Evolutionary conservation across 2,888 invertebrate species (phyloP), one percentile per base, ranked within the genome.

Genomic region (Microplitis manilae): DNA sequence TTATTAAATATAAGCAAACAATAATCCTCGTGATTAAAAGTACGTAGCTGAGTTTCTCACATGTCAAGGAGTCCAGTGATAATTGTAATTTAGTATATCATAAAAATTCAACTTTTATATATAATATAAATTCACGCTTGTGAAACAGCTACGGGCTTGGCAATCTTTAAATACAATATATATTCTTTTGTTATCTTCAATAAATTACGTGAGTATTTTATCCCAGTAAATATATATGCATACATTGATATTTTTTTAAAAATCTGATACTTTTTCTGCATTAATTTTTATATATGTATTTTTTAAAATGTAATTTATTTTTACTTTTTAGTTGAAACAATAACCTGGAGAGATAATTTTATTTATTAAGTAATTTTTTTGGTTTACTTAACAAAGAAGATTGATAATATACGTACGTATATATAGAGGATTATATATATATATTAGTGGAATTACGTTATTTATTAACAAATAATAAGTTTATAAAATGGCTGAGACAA

Each of bases 401-500:
- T 8, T 50, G 13, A 2, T 13, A 50, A 13, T 13, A 50, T 4
- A 30, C 30, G 2, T 30, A 30, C n/a, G 62, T 6, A 5, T 17
- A 62, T 64, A 7, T 64, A 15, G 15, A 15, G n/a, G 17, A 64
- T 15, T 64, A 15, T 64, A 15, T 64, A 1, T 64, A 15, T 64
- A 15, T 64, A 1, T 4, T 13, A n/a, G 59, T 59, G 17, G 62
- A 62, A 17, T 15, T 15, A 62, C 9, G 17, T 15, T 15, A 62
- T 62, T 62, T n/a, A 59, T 59, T 5, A 59, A 62, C 20, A 62
- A 62, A 62, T 20, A 62, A 50, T 50, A 13, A 13, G 50, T 50
- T 8, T 39, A 30, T n/a, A 83, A 67, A 89, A 95, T 95, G 95
- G 94, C 95, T 84, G 94, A 94, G 90, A 95, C 94, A 40, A 92